These are phyloP conservation scores for Cecidostiba fungosa DNA, from an alignment of 2,888 invertebrate species.

Conservation along the genomic window DNA sequence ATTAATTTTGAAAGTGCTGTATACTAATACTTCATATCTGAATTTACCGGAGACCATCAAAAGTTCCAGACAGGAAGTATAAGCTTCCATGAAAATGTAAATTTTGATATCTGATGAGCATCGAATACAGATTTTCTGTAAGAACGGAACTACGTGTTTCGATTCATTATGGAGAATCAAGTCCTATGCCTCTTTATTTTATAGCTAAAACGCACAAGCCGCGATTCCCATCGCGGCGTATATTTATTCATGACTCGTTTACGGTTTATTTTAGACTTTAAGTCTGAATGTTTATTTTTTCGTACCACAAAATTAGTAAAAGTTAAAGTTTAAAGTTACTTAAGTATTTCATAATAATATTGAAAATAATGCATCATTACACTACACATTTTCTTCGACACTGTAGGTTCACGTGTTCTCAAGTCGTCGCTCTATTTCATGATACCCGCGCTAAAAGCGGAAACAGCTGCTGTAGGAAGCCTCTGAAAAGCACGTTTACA, in stretches of 20 bases:
- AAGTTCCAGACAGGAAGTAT: conserved; percentile 24
- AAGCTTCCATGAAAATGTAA: conserved; percentile 36
- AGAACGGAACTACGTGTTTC: conserved; percentile 30
- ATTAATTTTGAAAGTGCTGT: too few relatives aligned
- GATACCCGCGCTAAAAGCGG: not conserved
- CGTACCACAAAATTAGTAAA: not conserved
- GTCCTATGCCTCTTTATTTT: not conserved
- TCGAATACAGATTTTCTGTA: conserved; percentile 42
- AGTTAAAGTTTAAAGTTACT: too few relatives aligned
- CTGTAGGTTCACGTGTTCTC: not conserved
- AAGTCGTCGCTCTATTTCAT: conserved; percentile 18
- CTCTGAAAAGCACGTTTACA: conserved; percentile 28
- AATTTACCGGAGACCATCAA: not conserved
- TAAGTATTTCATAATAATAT: too few relatives aligned
- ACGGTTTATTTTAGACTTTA: not conserved
- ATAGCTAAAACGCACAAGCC: not conserved
- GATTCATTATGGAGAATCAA: conserved; percentile 33
- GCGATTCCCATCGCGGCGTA: not conserved
- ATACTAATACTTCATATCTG: not conserved
- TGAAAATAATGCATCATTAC: too few relatives aligned
- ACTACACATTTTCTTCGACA: not conserved
- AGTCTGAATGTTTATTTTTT: not conserved
- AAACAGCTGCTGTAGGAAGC: conserved; percentile 33
- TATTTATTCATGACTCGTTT: not conserved
- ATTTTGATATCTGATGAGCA: conserved; percentile 8